Percentiles rank a stretch among this genome's conserved stretches.
phyloP scores from a whole-genome alignment of 2,888 invertebrate genomes.

The Dendrolimus pini region DNA sequence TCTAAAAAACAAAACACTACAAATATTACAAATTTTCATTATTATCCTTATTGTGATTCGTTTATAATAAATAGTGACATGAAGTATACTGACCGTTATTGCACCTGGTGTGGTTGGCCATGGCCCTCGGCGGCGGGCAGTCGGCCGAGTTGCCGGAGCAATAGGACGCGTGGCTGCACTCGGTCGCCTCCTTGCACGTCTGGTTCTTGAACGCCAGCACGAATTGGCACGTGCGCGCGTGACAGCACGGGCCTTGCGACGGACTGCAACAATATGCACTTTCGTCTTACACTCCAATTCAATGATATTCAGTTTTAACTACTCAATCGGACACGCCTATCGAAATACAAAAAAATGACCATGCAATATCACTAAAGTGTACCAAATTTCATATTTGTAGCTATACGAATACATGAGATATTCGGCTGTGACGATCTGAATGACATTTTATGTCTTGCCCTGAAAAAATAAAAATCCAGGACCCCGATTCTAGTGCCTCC shows the following conservation, averaged over 20 bases:
- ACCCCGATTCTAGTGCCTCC: too few relatives aligned
- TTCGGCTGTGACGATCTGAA: too few relatives aligned
- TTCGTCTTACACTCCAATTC: neutral
- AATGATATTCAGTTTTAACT: neutral
- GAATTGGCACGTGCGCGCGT: constrained; percentile 86
- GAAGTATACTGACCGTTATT: constrained; percentile 85
- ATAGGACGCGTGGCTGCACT: constrained; percentile 91
- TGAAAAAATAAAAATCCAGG: too few relatives aligned
- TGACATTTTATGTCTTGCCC: too few relatives aligned
- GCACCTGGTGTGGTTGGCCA: constrained; percentile 94
- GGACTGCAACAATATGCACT: constrained; percentile 78
- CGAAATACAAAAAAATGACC: too few relatives aligned
- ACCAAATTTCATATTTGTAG: too few relatives aligned
- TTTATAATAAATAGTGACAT: too few relatives aligned
- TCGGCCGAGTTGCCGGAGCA: constrained; percentile 92
- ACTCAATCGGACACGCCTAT: neutral
- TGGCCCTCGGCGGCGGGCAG: constrained; percentile 90
- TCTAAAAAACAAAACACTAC: too few relatives aligned
- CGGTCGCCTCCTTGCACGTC: constrained; percentile 89
- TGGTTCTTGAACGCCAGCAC: constrained; percentile 79
- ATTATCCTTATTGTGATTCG: too few relatives aligned
- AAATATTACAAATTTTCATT: too few relatives aligned
- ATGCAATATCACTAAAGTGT: too few relatives aligned
- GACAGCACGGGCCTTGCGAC: constrained; percentile 98
- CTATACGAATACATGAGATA: too few relatives aligned